Base-by-base conservation (phyloP, 1,140 invertebrate species). In the Hycleus phaleratus region DNA sequence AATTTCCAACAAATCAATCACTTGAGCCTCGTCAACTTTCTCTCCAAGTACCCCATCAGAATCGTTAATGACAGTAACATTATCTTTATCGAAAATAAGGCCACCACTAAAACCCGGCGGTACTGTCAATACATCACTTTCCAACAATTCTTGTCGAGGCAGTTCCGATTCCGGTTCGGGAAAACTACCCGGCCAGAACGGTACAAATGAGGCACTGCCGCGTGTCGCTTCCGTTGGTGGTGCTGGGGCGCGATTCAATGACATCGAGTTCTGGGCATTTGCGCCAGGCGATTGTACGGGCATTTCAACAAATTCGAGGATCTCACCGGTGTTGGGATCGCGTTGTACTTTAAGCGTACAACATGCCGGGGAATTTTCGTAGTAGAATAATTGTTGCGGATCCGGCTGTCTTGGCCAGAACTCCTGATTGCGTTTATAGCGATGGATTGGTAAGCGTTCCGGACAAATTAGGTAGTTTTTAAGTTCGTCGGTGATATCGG, bases 171-270 rank as follows among this genome's bases (percentile, higher is more conserved):
- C 51, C 39, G 78, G 81, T 67, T 86, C 81, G 44, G 86, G 82
- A 66, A 89, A 85, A 38, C 88, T 88, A 38, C 85, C 88, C 56
- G 89, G 88, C 85, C 85, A 88, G 72, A 92, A 92, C 26, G 87
- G 87, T 71, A 80, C 82, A 70, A 88, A 90, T 50, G 81, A 82
- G 0, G 82, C 76, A 69, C 81, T 87, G 4, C 88, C 88, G 67
- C 79, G 77, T 5, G 87, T 78, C 61, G 79, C 77, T 65, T 86
- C 78, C 38, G 75, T 72, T 42, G 81, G 74, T 40, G 82, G 75
- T 2, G 76, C 79, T 24, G 83, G 83, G 57, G 81, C 79, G 62
- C 87, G 73, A 38, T 75, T 79, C 73, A 91, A 80, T 3, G 87
- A 91, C 73, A 87, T 82, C 0, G 88, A 90, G 76, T 90, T 91